phyloP scores from a whole-genome alignment of 2,797 vertebrate species.

The Peromyscus attwateri region DNA sequence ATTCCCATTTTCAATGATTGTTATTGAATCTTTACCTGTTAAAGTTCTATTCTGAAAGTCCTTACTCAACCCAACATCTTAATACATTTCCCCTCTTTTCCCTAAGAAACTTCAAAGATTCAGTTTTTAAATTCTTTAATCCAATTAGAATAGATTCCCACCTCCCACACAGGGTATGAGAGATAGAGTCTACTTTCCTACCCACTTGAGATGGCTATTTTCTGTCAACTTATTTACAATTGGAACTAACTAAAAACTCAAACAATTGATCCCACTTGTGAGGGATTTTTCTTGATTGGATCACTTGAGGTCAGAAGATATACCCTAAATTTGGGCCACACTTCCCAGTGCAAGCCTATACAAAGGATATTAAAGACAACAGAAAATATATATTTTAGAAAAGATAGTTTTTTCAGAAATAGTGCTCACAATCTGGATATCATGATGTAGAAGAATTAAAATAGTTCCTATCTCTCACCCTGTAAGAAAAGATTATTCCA shows the following conservation, averaged over 20 bases:
- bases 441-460: background rate
- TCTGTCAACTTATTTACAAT: background rate
- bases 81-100: too few relatives aligned
- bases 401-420: background rate
- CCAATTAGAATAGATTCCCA: background rate
- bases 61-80: background rate
- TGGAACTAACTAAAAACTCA: background rate
- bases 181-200: too few relatives aligned
- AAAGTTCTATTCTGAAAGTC: background rate
- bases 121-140: background rate
- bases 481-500: background rate
- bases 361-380: background rate
- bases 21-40: background rate
- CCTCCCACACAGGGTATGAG: background rate
- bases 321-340: background rate
- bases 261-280: background rate
- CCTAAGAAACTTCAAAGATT: background rate
- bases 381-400: background rate
- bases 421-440: background rate
- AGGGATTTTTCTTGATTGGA: background rate
- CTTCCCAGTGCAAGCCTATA: background rate
- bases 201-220: background rate
- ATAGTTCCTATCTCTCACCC: background rate
- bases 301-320: background rate
- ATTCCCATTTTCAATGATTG: background rate